Conservation (phyloP, 2,797 vertebrate genomes). For the Sebastolobus alascanus region DNA sequence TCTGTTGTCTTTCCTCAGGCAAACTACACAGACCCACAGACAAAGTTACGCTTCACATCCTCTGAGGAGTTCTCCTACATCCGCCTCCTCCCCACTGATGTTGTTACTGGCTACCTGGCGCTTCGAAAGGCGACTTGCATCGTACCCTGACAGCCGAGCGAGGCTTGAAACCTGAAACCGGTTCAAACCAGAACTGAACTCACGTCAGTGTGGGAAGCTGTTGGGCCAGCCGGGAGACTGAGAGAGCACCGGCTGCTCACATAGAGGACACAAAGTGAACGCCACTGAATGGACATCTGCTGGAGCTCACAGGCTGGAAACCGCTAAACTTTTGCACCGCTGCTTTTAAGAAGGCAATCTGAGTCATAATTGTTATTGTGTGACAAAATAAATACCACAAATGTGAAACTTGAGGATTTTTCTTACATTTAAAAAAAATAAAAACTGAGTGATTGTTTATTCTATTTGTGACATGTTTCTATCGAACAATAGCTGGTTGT, state of each 20-base stretch:
- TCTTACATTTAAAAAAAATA: neutral
- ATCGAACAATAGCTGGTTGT: neutral
- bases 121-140: constrained; percentile 95
- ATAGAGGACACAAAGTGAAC: neutral
- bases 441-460: neutral
- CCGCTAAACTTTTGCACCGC: constrained; percentile 3
- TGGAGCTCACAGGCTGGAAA: constrained; percentile 8
- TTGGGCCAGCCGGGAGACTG: neutral
- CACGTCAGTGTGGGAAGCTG: constrained; percentile 2
- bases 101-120: constrained; percentile 94
- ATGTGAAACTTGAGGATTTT: neutral
- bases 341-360: neutral
- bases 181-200: constrained; percentile 35
- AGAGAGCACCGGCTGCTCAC: neutral
- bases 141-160: constrained; percentile 86
- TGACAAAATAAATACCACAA: constrained; percentile 7
- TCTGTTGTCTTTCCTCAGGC: constrained; percentile 83
- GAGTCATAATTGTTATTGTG: constrained; percentile 1
- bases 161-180: constrained; percentile 18
- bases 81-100: constrained; percentile 95
- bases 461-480: neutral
- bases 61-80: constrained; percentile 97
- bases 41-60: constrained; percentile 95
- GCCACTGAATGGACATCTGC: neutral
- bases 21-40: constrained; percentile 98